Base-by-base conservation (phyloP, 2,113 vertebrate genomes). In the Plestiodon gilberti region DNA sequence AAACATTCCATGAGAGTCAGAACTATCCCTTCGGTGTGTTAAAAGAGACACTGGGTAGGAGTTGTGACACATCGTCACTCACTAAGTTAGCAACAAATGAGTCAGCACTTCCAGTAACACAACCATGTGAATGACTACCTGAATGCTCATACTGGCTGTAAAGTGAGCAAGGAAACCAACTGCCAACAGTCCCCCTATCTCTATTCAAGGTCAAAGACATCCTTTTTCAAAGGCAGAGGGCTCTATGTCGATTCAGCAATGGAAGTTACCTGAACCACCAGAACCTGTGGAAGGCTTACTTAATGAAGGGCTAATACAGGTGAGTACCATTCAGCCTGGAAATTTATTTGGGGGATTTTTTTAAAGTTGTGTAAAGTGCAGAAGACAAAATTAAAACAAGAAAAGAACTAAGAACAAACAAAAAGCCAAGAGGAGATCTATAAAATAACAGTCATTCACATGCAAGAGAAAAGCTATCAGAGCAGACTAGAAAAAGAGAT, bases 191-290 rank as follows among this genome's bases (percentile, higher is more conserved):
- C 70, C 81, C 75, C 85, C 52, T n/a, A n/a, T 2, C 35, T 33
- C 71, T 64, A 33, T 65, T 75, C 61, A 78, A 86, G 20, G 28
- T 28, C 61, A 83, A 59, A 86, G 89, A 62, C 1, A 57, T 38
- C 74, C 38, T 30, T 82, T 81, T 18, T 67, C 74, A 48, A n/a
- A 78, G 69, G 3, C 9, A 82, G 81, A 71, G 65, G 25, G 86
- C 65, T 67, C 33, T 64, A 52, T 35, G 81, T 69, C 23, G 78
- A 48, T 33, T 90, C 62, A 83, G 28, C 88, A 90, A 91, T 55
- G 1, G 73, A 87, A 69, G 6, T 35, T 0, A 83, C 52, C 77
- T 11, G 55, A 91, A 73, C 62, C 78, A 83, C 86, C 69, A 75
- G 78, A 87, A 74, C 25, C 17, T 35, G n/a, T 59, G 55, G 85